Evolutionary conservation across 2,113 vertebrate genomes (phyloP), one percentile per base, ranked within the genome.

Genomic region (Phrynosoma platyrhinos): DNA sequence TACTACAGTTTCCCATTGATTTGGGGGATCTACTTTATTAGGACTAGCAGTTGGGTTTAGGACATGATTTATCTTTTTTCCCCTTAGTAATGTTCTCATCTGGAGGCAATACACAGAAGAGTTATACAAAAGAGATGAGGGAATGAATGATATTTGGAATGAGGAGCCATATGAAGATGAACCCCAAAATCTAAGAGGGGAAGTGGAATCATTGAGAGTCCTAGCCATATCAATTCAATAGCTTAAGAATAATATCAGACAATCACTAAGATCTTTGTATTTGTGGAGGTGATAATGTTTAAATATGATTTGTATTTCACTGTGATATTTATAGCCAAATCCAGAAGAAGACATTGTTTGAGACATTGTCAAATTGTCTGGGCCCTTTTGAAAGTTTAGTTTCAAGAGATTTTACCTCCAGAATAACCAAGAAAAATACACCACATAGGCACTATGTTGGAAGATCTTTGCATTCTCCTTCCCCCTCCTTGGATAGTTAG

Each of bases 291-390:
- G 32, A 87, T 42, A 62, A 69, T 75, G 55, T 75, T 23, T 40
- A 32, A 47, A 74, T 82, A 25, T 62, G 69, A 75, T 71, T 81
- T 74, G 20, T 72, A 62, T 16, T 87, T 30, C 27, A 42, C 42
- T 36, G 58, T 25, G 77, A 72, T n/a, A 80, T 87, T 71, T 87
- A 71, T 72, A 40, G 64, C 40, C 58, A 52, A 87, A 55, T 52
- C 47, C 52, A 40, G 47, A 68, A 55, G 25, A 30, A 71, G 23
- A 68, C 18, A 55, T 27, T 80, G 14, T 58, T 47, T 81, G 85
- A 80, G 53, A 32, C 69, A 72, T 42, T 72, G 27, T n/a, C 42
- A 9, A 23, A 23, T 14, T 12, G 27, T 40, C 75, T 47, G 55
- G 18, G 20, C 36, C 47, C 16, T 47, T 82, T 36, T 53, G 55